These are phyloP conservation scores for Amiota minor DNA, from an alignment of 2,888 invertebrate genomes.

Conservation along the genomic window DNA sequence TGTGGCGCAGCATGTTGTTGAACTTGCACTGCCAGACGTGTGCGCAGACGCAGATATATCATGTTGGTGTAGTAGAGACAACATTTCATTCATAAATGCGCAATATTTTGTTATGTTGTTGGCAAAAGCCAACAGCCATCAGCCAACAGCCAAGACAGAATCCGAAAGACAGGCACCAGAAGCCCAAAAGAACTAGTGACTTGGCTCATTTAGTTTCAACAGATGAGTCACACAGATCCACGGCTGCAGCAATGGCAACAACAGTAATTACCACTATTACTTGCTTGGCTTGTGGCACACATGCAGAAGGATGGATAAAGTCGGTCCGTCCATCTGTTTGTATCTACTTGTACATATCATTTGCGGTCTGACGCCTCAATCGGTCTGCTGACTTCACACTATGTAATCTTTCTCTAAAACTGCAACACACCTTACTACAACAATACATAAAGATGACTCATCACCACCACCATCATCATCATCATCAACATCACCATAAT, in stretches of 20 bases:
- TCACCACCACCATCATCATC: conserved; percentile 6
- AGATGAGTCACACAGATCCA: conserved; percentile 21
- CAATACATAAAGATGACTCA: conserved; percentile 13
- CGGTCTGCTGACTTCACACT: neutral
- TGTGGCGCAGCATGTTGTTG: conserved; percentile 24
- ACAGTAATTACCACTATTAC: neutral
- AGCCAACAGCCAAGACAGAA: conserved; percentile 12
- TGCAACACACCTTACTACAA: neutral
- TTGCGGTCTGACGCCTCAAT: conserved; percentile 24
- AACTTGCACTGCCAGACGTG: conserved; percentile 20
- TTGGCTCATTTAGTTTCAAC: neutral
- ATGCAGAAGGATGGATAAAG: too few relatives aligned
- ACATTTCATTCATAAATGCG: conserved; percentile 26
- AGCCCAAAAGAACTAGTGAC: neutral
- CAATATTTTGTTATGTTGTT: conserved; percentile 21
- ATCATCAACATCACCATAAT: neutral
- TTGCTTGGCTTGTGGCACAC: too few relatives aligned
- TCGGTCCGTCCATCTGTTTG: too few relatives aligned
- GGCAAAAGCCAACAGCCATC: neutral
- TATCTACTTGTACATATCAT: conserved; percentile 1
- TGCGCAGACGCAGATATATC: conserved; percentile 17
- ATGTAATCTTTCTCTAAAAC: neutral
- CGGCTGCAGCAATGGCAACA: neutral
- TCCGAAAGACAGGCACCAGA: neutral
- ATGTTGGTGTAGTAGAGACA: conserved; percentile 22